Conservation (phyloP, 2,797 vertebrate genomes). For the Syndactyla subalaris region DNA sequence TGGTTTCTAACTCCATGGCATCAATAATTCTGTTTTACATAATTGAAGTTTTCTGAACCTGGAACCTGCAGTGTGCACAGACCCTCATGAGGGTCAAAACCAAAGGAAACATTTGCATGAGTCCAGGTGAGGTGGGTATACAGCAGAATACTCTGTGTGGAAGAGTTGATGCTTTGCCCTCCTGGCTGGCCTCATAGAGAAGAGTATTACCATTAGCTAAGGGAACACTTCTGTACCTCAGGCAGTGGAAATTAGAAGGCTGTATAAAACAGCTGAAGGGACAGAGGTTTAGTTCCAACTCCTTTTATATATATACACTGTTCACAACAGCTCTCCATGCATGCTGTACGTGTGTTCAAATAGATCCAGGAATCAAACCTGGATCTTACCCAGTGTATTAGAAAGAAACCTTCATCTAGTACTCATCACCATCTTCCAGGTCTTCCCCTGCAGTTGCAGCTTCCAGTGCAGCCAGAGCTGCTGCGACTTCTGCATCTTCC, state of each 20-base stretch:
- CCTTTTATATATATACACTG: background rate
- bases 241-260: background rate
- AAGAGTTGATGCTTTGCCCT: background rate
- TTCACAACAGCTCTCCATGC: background rate
- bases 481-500: constrained; percentile 88
- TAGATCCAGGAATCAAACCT: background rate
- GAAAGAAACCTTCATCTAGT: constrained; percentile 3
- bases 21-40: background rate
- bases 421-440: constrained; percentile 59
- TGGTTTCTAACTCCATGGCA: background rate
- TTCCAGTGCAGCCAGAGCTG: constrained; percentile 92
- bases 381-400: background rate
- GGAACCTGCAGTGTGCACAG: background rate
- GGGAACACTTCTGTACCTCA: background rate
- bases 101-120: background rate
- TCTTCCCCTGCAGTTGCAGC: constrained; percentile 94
- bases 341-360: background rate
- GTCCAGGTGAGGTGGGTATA: background rate
- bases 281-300: background rate
- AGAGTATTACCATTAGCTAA: background rate
- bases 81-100: background rate
- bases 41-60: background rate
- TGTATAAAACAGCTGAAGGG: background rate
- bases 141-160: background rate
- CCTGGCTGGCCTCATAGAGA: background rate